Evolutionary conservation across 2,797 vertebrate genomes (phyloP), one percentile per base, ranked within the genome.

Genomic region (Leptodactylus fallax): DNA sequence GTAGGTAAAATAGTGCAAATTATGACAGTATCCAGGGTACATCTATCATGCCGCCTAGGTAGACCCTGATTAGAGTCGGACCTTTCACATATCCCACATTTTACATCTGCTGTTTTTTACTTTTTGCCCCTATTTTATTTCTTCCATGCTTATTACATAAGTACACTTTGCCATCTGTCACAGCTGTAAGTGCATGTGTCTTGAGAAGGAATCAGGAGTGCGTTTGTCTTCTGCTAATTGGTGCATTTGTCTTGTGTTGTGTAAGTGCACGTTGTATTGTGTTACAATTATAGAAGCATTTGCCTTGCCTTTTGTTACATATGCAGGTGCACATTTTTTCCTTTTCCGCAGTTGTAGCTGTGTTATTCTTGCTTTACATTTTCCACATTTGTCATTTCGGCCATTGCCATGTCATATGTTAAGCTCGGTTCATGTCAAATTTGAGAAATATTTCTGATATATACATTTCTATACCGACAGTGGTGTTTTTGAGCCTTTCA

Each of bases 161-260:
- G 74, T 53, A 21, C 71, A 74, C 36, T 72, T 74, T n/a, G 47
- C 47, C 74, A 23, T 53, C 19, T 77, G 49, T 23, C 21, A 13
- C 47, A 77, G 74, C 74, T 53, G 49, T n/a, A 74, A 12, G 71
- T 11, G 71, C 45, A 11, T 49, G 49, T 49, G 69, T 47, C 67
- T 47, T 21, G n/a, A 65, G n/a, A 10, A 23, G 63, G n/a, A 67
- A 67, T 67, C 23, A 67, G 13, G 17, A 7, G 67, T 23, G n/a
- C 11, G 12, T 53, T 53, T 51, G 74, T 77, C 71, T 77, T 23
- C n/a, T n/a, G 47, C 1, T 77, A 77, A 77, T 77, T 77, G 74
- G 49, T 14, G 74, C 74, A 77, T 77, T 77, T 53, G 74, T 77
- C 74, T 53, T 53, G 74, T 77, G 72, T 77, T 11, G 21, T 13